phyloP scores from a whole-genome alignment of 2,888 invertebrate species.

The Agrotis segetum region DNA sequence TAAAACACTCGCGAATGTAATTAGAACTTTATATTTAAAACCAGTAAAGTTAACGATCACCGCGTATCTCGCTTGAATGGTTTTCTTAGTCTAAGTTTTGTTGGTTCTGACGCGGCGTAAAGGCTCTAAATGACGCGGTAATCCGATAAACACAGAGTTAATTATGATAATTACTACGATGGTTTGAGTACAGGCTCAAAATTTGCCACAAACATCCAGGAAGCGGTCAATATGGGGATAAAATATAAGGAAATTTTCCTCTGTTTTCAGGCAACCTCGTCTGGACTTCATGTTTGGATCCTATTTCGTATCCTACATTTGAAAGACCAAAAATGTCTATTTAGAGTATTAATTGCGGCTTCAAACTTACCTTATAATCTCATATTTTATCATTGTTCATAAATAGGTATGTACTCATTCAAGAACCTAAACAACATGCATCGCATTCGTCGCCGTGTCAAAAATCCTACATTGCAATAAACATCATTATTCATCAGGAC shows the following conservation, averaged over 20 bases:
- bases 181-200: constrained; percentile 26
- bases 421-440: no score
- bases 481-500: no score
- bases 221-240: constrained; percentile 16
- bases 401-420: no score
- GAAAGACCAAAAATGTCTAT: neutral
- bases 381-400: no score
- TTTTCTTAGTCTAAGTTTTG: constrained; percentile 31
- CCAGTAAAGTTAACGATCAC: constrained; percentile 41
- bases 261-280: neutral
- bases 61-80: constrained; percentile 38
- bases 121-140: constrained; percentile 46
- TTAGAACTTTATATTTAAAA: constrained; percentile 57
- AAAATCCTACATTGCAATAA: no score
- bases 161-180: constrained; percentile 42
- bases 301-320: neutral
- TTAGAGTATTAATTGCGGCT: no score
- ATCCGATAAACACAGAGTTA: constrained; percentile 56
- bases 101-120: constrained; percentile 29
- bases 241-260: neutral
- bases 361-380: neutral
- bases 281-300: neutral
- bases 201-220: constrained; percentile 29
- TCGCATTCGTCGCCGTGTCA: no score
- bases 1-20: constrained; percentile 51